phyloP scores from a whole-genome alignment of 2,888 invertebrate species.

The Polyommatus icarus region DNA sequence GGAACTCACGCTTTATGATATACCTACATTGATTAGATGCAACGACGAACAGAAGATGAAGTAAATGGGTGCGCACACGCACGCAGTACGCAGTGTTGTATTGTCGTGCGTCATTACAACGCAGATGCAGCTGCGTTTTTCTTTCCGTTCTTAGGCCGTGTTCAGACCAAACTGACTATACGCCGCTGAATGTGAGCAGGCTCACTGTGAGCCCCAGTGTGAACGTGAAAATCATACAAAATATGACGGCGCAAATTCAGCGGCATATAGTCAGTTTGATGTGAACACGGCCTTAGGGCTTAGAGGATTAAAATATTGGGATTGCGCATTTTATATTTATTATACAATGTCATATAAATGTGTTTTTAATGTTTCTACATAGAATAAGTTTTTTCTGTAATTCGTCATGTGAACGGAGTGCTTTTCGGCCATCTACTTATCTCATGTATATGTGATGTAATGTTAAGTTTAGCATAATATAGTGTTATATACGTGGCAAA shows the following conservation, averaged over 20 bases:
- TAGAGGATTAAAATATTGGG: not conserved
- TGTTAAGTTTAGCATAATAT: constrained; percentile 65
- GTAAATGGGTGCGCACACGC: not conserved
- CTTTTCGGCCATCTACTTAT: constrained; percentile 68
- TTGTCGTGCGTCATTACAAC: not conserved
- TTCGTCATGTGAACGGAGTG: constrained; percentile 55
- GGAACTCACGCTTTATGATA: no score
- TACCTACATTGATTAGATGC: no score
- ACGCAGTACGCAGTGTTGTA: not conserved
- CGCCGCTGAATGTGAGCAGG: no score
- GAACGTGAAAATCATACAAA: no score
- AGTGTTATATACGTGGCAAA: constrained; percentile 69
- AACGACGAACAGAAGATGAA: not conserved
- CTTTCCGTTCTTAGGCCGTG: no score
- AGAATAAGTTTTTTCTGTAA: constrained; percentile 1
- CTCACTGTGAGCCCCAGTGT: no score
- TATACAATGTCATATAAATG: constrained; percentile 14
- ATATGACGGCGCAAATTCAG: no score
- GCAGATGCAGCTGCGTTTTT: not conserved
- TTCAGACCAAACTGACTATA: no score
- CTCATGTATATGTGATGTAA: constrained; percentile 80
- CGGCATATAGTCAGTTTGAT: no score
- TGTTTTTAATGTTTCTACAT: not conserved
- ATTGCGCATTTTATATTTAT: constrained; percentile 18
- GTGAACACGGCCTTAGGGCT: no score